phyloP scores from a whole-genome alignment of 2,888 invertebrate genomes.

The Perizoma flavofasciatum region DNA sequence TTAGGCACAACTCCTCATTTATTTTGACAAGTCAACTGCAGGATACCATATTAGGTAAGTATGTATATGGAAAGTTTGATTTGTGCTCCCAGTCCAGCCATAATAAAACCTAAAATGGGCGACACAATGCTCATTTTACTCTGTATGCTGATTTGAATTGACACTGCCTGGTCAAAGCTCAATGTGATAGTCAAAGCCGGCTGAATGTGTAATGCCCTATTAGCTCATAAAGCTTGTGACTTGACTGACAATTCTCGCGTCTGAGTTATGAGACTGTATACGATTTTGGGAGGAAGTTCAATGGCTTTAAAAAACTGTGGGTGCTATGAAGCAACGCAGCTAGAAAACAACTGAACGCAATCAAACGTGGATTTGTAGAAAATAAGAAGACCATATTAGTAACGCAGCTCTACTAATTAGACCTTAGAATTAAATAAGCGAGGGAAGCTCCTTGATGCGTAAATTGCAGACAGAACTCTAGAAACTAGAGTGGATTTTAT shows the following conservation, averaged over 20 bases:
- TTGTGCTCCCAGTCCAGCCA: background rate
- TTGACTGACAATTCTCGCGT: slow-evolving; percentile 37
- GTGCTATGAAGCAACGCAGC: slow-evolving; percentile 3
- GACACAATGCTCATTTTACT: background rate
- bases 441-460: too few species aligned
- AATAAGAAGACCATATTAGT: too few species aligned
- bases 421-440: too few species aligned
- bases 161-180: slow-evolving; percentile 6
- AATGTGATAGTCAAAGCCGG: slow-evolving; percentile 27
- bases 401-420: too few species aligned
- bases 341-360: too few species aligned
- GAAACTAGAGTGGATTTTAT: too few species aligned
- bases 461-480: too few species aligned
- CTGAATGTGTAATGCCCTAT: slow-evolving; percentile 73
- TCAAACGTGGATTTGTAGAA: too few species aligned
- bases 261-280: slow-evolving; percentile 31
- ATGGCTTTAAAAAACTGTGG: slow-evolving; percentile 20
- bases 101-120: background rate
- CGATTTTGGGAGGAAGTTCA: slow-evolving; percentile 38
- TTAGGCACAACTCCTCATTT: too few species aligned
- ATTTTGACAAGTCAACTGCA: too few species aligned
- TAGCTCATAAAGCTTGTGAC: slow-evolving; percentile 56
- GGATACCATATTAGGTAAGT: too few species aligned
- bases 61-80: too few species aligned
- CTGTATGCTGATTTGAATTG: slow-evolving; percentile 5